These are phyloP conservation scores for Sphecodes monilicornis DNA, from an alignment of 2,888 invertebrate genomes.

Conservation along the genomic window DNA sequence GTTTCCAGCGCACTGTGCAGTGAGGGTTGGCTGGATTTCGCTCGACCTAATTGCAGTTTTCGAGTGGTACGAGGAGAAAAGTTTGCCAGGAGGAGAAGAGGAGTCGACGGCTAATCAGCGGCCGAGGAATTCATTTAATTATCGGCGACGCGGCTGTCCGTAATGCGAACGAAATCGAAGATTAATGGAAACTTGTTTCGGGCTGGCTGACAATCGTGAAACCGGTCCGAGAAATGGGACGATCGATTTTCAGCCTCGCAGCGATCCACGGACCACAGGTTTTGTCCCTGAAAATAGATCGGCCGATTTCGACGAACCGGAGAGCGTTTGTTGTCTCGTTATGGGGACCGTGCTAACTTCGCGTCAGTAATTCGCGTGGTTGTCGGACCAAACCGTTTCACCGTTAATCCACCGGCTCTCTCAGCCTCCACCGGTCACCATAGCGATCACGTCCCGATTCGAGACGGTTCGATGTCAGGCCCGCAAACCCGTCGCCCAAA, in stretches of 20 bases:
- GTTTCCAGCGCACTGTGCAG: no score
- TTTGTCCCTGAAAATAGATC: constrained; percentile 40
- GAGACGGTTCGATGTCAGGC: constrained; percentile 16
- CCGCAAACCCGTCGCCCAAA: constrained; percentile 10
- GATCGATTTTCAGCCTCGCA: constrained; percentile 53
- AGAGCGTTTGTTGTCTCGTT: constrained; percentile 24
- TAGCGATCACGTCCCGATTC: constrained; percentile 38
- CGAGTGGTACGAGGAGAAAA: not conserved
- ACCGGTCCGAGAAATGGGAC: constrained; percentile 65
- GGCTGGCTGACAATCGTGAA: constrained; percentile 57
- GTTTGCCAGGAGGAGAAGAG: not conserved
- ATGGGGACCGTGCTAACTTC: constrained; percentile 20
- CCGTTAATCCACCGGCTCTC: constrained; percentile 54
- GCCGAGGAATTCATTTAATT: constrained; percentile 34
- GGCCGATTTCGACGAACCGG: not conserved
- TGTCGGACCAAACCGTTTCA: constrained; percentile 32
- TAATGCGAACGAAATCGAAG: constrained; percentile 46
- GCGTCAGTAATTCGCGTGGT: constrained; percentile 21
- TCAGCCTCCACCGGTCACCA: constrained; percentile 21
- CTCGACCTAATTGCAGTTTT: not conserved
- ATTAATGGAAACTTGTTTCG: constrained; percentile 57
- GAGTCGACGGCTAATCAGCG: not conserved
- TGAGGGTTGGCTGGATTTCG: no score
- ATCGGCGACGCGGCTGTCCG: not conserved
- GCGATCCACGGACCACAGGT: constrained; percentile 15